Conservation (phyloP, 1,140 invertebrate genomes). For the Panagrolaimus sp. region DNA sequence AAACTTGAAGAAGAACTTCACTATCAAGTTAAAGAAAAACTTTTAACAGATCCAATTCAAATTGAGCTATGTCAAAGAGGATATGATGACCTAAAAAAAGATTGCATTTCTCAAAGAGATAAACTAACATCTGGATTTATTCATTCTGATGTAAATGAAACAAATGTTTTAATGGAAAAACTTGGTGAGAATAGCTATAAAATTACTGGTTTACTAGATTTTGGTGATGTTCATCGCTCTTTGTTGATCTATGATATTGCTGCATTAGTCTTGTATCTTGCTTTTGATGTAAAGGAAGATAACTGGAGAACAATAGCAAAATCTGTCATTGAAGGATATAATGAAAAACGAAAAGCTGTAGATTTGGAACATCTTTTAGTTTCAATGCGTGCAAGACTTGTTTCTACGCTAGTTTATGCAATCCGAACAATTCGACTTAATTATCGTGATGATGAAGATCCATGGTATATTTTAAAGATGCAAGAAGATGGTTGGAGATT, state of each 20-base stretch:
- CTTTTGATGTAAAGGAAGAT: neutral
- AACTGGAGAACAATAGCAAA: neutral
- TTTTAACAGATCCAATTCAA: neutral
- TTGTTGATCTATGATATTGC: constrained; percentile 2
- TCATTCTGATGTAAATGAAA: constrained; percentile 12
- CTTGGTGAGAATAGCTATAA: neutral
- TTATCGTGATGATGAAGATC: constrained; percentile 6
- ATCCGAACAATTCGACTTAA: neutral
- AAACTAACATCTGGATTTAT: neutral
- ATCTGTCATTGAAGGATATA: neutral
- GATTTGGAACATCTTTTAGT: neutral
- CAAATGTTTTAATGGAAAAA: neutral
- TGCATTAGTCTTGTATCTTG: neutral
- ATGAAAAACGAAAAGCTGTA: neutral
- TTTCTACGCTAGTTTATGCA: neutral
- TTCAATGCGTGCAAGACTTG: neutral
- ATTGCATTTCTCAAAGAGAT: neutral
- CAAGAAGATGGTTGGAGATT: neutral
- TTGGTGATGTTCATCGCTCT: neutral
- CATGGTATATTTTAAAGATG: neutral
- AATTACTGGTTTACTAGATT: neutral
- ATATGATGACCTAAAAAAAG: neutral
- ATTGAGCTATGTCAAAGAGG: neutral
- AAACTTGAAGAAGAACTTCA: neutral
- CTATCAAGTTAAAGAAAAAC: neutral